Evolutionary conservation across 2,888 invertebrate genomes (phyloP), one percentile per base, ranked within the genome.

Genomic region (Phytoseiulus persimilis): DNA sequence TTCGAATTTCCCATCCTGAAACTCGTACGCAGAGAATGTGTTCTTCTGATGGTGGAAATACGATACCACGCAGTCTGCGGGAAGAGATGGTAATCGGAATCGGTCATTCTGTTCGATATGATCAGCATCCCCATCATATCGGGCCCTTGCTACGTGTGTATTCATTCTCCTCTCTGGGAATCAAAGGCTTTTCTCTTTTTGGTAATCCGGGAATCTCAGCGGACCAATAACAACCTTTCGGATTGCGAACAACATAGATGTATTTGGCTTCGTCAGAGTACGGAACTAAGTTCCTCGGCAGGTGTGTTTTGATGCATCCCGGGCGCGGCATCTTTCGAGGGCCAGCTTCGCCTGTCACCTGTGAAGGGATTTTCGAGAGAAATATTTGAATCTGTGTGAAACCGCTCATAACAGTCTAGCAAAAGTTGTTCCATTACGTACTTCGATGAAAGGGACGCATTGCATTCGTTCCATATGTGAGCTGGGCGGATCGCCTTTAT

Each of bases 21-120:
- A 87, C 32, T 87, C 87, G 87, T 87, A 87, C 5, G 39, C 87
- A 28, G 87, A 87, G 32, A 87, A 87, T 18, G 87, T 87, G 5
- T 87, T 87, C 32, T 33, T 87, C 45, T 87, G 87, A 23, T 87
- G 87, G 23, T 87, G 87, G n/a, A 32, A 87, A n/a, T 87, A 87
- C 14, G 87, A 87, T 0, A 87, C 32, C 87, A 33, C 87, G 33
- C 87, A 87, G 39, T 87, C 87, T 87, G 33, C 3, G 32, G 33
- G 31, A 32, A 31, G 31, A 11, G 31, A 83, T 83, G n/a, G n/a
- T n/a, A n/a, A n/a, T n/a, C n/a, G n/a, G n/a, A n/a, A n/a, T n/a
- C n/a, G n/a, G n/a, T n/a, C n/a, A n/a, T n/a, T n/a, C n/a, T n/a
- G n/a, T n/a, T n/a, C n/a, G n/a, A n/a, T n/a, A n/a, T n/a, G n/a